Evolutionary conservation across 2,888 invertebrate species (phyloP).

Genomic region (Acleris emargana): DNA sequence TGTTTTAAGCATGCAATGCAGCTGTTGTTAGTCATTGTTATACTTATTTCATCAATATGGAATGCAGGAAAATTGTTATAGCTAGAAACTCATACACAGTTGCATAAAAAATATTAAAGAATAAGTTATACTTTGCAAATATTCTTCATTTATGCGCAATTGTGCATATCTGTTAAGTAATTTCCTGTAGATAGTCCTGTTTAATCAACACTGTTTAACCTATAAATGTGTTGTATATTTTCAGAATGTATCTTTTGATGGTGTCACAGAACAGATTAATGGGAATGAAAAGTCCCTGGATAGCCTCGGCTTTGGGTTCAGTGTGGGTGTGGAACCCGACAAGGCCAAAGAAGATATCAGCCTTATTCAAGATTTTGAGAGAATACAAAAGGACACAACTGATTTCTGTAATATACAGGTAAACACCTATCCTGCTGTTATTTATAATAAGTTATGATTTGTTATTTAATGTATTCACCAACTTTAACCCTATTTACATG

Average conservation of each 20-base stretch:
- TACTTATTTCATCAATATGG: neutral
- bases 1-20: neutral
- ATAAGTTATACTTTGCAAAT: no score
- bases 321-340: slow-evolving; percentile 71
- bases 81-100: neutral
- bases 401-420: slow-evolving; percentile 81
- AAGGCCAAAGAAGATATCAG: slow-evolving; percentile 74
- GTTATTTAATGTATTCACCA: no score
- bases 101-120: no score
- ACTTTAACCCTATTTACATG: no score
- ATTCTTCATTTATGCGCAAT: no score
- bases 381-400: slow-evolving; percentile 85
- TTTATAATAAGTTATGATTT: neutral
- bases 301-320: slow-evolving; percentile 76
- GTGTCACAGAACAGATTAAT: slow-evolving; percentile 68
- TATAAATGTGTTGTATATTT: slow-evolving; percentile 41
- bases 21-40: slow-evolving; percentile 6
- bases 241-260: slow-evolving; percentile 72
- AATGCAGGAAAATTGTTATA: slow-evolving; percentile 1
- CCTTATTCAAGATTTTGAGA: slow-evolving; percentile 83
- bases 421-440: slow-evolving; percentile 28
- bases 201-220: no score
- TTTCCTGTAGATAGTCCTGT: no score
- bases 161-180: no score
- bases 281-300: slow-evolving; percentile 76